Percentiles rank a stretch among this genome's conserved stretches.
These are phyloP conservation scores for Gobius niger DNA, from an alignment of 2,113 vertebrate genomes.

Conservation along the genomic window DNA sequence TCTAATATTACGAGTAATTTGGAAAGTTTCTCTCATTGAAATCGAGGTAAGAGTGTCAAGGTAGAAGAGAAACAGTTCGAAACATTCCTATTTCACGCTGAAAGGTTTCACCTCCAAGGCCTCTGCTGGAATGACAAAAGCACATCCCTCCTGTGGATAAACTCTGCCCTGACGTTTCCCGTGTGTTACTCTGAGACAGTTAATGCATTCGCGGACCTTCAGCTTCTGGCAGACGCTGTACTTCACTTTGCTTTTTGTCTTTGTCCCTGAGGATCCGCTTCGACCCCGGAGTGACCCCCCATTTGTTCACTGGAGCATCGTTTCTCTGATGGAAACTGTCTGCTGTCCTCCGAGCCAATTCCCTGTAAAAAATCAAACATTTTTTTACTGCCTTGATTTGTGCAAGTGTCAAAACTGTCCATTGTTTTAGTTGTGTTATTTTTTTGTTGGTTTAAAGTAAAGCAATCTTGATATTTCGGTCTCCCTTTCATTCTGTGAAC, in stretches of 20 bases:
- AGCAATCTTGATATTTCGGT: constrained; percentile 21
- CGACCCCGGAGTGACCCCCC: constrained; percentile 8
- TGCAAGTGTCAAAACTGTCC: not conserved
- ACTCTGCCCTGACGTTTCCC: not conserved
- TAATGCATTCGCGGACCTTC: constrained; percentile 16
- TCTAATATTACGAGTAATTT: no score
- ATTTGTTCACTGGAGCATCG: constrained; percentile 12
- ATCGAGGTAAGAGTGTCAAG: no score
- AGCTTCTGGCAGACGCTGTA: constrained; percentile 10
- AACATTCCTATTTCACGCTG: no score
- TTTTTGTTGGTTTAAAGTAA: constrained; percentile 39
- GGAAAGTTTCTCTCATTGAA: no score
- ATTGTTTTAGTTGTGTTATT: not conserved
- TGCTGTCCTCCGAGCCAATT: no score
- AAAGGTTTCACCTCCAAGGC: not conserved
- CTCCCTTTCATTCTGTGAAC: constrained; percentile 22
- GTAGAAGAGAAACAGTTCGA: no score
- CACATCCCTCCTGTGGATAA: not conserved
- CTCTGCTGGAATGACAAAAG: not conserved
- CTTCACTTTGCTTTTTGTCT: constrained; percentile 15
- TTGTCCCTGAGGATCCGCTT: constrained; percentile 11
- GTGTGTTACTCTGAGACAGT: not conserved
- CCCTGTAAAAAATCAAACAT: no score
- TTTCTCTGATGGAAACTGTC: not conserved
- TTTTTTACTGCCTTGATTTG: no score